Evolutionary conservation across 2,113 vertebrate genomes (phyloP).

Genomic region (Carassius gibelio): DNA sequence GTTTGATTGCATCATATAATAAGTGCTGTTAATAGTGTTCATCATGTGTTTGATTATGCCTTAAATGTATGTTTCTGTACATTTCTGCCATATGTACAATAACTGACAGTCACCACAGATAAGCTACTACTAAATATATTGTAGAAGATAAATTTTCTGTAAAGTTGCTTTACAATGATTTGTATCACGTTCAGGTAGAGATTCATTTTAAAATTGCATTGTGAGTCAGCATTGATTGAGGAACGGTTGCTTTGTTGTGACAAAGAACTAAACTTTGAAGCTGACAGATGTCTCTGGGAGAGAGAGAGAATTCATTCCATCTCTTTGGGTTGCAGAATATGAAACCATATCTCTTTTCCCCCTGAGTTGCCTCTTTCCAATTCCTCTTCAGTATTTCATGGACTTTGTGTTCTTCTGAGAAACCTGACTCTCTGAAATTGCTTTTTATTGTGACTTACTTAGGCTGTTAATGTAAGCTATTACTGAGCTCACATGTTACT

Average conservation of each 20-base stretch:
- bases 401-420: conserved; percentile 72
- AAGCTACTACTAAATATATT: too few species aligned
- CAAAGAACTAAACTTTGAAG: conserved; percentile 70
- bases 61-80: too few species aligned
- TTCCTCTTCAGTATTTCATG: conserved; percentile 73
- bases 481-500: conserved; percentile 78
- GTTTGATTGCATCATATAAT: too few species aligned
- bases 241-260: conserved; percentile 70
- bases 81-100: too few species aligned
- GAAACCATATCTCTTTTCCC: conserved; percentile 56
- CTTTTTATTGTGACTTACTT: conserved; percentile 81
- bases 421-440: conserved; percentile 72
- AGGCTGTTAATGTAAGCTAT: conserved; percentile 80
- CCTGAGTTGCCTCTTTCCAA: conserved; percentile 60
- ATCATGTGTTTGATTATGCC: too few species aligned
- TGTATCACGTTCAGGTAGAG: conserved; percentile 44
- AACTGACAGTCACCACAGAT: too few species aligned
- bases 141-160: too few species aligned
- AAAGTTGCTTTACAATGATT: too few species aligned
- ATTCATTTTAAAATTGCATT: conserved; percentile 54
- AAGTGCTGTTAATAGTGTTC: too few species aligned
- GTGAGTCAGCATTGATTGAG: conserved; percentile 68
- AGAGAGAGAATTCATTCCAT: conserved; percentile 48
- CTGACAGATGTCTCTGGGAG: conserved; percentile 69
- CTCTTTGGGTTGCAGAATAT: conserved; percentile 67